Conservation (phyloP, 2,113 vertebrate species). For the Hiodon alosoides region DNA sequence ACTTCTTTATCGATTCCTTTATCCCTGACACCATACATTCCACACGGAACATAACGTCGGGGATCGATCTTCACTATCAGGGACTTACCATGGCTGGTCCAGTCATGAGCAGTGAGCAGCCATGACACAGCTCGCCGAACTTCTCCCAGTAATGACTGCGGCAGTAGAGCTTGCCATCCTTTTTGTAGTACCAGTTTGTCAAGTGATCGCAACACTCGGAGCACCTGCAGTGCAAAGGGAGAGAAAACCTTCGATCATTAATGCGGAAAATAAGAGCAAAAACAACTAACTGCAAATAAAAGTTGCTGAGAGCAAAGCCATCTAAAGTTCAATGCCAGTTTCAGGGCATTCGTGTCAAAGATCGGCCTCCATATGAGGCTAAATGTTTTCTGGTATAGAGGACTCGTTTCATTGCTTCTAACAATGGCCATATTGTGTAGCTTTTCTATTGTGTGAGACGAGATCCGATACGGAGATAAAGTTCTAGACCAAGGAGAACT, state of each 20-base stretch:
- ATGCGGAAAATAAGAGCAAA: not conserved
- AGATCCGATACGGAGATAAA: not conserved
- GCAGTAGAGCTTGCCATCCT: constrained; percentile 85
- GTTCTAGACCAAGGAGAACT: not conserved
- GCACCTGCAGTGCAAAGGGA: constrained; percentile 64
- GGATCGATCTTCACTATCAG: not conserved
- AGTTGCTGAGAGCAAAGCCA: no score
- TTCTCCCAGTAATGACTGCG: constrained; percentile 90
- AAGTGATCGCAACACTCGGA: constrained; percentile 86
- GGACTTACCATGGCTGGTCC: constrained; percentile 86
- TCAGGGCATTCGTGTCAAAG: not conserved
- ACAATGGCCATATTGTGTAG: not conserved
- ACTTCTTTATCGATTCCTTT: no score
- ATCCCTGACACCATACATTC: not conserved
- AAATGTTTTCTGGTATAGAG: not conserved
- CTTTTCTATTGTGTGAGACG: not conserved
- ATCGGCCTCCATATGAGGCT: not conserved
- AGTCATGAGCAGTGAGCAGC: constrained; percentile 91
- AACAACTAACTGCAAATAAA: no score
- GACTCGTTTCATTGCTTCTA: not conserved
- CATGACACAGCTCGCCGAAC: constrained; percentile 89
- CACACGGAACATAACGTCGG: not conserved
- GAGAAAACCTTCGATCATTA: not conserved
- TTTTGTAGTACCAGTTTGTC: constrained; percentile 92
- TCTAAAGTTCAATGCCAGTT: no score